These are phyloP conservation scores for Heterochromis multidens DNA, from an alignment of 2,113 vertebrate genomes.

Conservation along the genomic window DNA sequence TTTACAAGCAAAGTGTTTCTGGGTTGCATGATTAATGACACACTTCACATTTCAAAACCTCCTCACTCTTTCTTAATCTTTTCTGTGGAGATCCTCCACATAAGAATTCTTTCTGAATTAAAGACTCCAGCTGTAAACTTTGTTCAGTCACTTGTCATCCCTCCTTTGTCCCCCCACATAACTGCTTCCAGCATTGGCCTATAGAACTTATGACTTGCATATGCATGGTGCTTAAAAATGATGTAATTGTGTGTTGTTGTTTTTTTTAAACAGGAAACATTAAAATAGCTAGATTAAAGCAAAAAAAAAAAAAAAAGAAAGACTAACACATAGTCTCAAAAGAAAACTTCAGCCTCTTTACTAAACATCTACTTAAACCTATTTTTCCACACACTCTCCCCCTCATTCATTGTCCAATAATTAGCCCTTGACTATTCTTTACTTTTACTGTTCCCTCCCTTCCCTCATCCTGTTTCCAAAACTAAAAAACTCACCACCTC, in stretches of 20 bases:
- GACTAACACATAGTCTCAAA: neutral
- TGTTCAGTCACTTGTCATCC: constrained; percentile 7
- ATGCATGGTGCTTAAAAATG: neutral
- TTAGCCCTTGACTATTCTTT: neutral
- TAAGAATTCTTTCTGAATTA: constrained; percentile 32
- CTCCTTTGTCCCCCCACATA: neutral
- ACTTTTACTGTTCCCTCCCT: neutral
- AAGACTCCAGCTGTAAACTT: constrained; percentile 6
- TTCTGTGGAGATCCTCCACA: constrained; percentile 10
- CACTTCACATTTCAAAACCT: constrained; percentile 13
- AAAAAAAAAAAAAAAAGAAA: neutral
- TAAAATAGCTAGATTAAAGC: neutral
- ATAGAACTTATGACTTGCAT: neutral
- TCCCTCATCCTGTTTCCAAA: neutral
- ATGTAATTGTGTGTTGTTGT: neutral
- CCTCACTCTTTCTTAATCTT: constrained; percentile 25
- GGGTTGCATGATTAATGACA: constrained; percentile 26
- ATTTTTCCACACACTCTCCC: neutral
- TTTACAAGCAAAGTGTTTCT: neutral
- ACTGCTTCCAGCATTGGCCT: neutral
- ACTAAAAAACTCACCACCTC: neutral
- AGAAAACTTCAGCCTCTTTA: neutral
- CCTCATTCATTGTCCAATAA: neutral
- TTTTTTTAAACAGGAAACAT: neutral
- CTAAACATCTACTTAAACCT: neutral